Base-by-base conservation (phyloP, 2,888 invertebrate genomes). In the Parascotia fuliginaria region DNA sequence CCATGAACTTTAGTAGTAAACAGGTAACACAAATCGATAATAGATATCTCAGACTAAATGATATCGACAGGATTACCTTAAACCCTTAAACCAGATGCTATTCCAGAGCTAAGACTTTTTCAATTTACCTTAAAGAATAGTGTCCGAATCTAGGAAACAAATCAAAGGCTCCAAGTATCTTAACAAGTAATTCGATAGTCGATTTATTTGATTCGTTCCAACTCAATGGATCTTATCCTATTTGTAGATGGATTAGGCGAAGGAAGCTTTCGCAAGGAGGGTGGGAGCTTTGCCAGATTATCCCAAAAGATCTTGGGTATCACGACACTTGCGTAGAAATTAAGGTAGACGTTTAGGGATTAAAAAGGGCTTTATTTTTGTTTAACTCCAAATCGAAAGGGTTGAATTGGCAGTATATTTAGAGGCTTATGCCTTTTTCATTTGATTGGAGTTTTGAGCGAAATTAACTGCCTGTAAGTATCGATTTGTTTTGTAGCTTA, bases 211-310 rank as follows among this genome's bases (percentile, higher is more conserved):
- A 71, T 65, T 62, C 56, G 55, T 63, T 67, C 47, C 55, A 59
- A 60, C 49, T 67, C 58, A 39, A 63, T 64, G 70, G 51, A 55
- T 67, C 56, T 66, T 58, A 64, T 69, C 67, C 62, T 74, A 70
- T 75, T 74, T 75, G 66, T 63, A 60, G 67, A 61, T 67, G 68
- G 68, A 75, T 75, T 73, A 75, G 66, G 65, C 45, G 42, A 55
- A 66, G 58, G 54, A 63, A 65, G 62, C 57, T 43, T 43, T 34
- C 12, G 38, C 43, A 22, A n/a, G 24, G 27, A 31, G 56, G 55
- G 53, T 55, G 42, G 46, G 44, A 42, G 66, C 44, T 51, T 51
- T 51, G 33, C 57, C 48, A 60, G 70, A 65, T 68, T 68, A 66
- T 66, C 63, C 37, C 22, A 13, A 19, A 54, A 42, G 40, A 58